Percentiles rank a stretch among this genome's conserved stretches.
Evolutionary conservation across 2,113 vertebrate species (phyloP).

Genomic region (Callionymus lyra): DNA sequence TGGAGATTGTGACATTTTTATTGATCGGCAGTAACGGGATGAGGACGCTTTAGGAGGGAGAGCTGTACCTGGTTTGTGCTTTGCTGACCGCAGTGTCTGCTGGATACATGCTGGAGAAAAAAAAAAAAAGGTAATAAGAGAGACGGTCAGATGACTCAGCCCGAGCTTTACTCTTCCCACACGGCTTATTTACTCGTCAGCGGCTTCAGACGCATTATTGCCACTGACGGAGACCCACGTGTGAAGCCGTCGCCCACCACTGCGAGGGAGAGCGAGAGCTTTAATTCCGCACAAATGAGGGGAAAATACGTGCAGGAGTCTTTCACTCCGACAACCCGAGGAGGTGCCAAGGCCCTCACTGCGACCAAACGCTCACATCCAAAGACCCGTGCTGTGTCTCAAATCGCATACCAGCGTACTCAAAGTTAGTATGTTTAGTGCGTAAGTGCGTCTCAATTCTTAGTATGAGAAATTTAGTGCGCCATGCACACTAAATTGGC

Average conservation of each 20-base stretch:
- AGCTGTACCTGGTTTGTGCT: conserved; percentile 85
- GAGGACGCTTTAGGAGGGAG: background rate
- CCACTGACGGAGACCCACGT: conserved; percentile 16
- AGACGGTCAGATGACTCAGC: conserved; percentile 34
- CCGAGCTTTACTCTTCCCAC: conserved; percentile 31
- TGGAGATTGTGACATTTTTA: background rate
- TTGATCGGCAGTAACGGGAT: conserved; percentile 2
- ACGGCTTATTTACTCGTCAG: conserved; percentile 36
- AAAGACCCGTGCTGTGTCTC: too few relatives aligned
- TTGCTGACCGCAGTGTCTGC: conserved; percentile 93
- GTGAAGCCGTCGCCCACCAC: conserved; percentile 34
- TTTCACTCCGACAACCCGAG: conserved; percentile 44
- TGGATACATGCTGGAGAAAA: conserved; percentile 83
- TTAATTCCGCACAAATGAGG: conserved; percentile 34
- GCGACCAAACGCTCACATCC: conserved; percentile 55
- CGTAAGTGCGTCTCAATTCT: too few relatives aligned
- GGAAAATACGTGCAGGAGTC: conserved; percentile 37
- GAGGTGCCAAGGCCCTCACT: conserved; percentile 43
- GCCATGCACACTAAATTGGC: too few relatives aligned
- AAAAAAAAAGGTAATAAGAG: conserved; percentile 38
- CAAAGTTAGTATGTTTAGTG: too few relatives aligned
- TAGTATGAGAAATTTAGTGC: too few relatives aligned
- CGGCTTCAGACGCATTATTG: conserved; percentile 27
- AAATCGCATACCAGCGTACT: too few relatives aligned
- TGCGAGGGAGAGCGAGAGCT: too few relatives aligned